Percentiles rank a stretch among this genome's conserved stretches.
Evolutionary conservation across 1,140 invertebrate genomes (phyloP).

Genomic region (honey bee (Apis mellifera)): DNA sequence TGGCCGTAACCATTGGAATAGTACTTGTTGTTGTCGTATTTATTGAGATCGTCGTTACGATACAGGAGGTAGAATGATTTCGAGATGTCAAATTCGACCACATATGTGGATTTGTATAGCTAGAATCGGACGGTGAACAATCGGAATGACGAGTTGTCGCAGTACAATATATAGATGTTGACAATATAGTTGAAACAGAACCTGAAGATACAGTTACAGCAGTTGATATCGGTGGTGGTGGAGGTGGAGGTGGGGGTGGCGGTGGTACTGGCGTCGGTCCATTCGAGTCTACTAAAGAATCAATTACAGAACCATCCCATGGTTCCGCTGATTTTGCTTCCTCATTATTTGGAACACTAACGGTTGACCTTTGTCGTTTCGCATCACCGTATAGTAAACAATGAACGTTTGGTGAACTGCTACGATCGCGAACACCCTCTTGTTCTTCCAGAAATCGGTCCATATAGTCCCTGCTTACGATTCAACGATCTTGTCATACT

Average conservation of each 20-base stretch:
- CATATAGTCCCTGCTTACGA: constrained; percentile 86
- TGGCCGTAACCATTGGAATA: constrained; percentile 42
- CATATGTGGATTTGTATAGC: constrained; percentile 28
- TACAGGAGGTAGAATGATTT: constrained; percentile 53
- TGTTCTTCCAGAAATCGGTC: constrained; percentile 89
- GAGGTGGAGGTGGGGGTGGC: constrained; percentile 57
- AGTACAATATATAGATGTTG: constrained; percentile 49
- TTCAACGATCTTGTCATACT: constrained; percentile 64
- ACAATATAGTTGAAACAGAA: constrained; percentile 49
- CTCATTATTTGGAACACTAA: constrained; percentile 71
- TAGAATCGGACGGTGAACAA: constrained; percentile 47
- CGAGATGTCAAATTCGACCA: constrained; percentile 50
- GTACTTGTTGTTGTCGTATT: constrained; percentile 59
- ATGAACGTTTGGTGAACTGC: constrained; percentile 83
- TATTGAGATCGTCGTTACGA: constrained; percentile 61
- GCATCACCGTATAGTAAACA: constrained; percentile 85
- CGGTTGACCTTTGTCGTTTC: constrained; percentile 81
- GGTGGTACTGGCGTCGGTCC: constrained; percentile 53
- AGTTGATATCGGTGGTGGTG: constrained; percentile 43
- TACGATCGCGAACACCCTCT: constrained; percentile 82
- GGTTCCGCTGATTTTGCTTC: constrained; percentile 72
- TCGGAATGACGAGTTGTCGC: constrained; percentile 51
- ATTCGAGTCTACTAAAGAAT: constrained; percentile 62
- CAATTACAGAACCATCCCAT: constrained; percentile 68
- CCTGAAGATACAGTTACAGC: constrained; percentile 44